Evolutionary conservation across 2,797 vertebrate genomes (phyloP).

Genomic region (Nasua narica): DNA sequence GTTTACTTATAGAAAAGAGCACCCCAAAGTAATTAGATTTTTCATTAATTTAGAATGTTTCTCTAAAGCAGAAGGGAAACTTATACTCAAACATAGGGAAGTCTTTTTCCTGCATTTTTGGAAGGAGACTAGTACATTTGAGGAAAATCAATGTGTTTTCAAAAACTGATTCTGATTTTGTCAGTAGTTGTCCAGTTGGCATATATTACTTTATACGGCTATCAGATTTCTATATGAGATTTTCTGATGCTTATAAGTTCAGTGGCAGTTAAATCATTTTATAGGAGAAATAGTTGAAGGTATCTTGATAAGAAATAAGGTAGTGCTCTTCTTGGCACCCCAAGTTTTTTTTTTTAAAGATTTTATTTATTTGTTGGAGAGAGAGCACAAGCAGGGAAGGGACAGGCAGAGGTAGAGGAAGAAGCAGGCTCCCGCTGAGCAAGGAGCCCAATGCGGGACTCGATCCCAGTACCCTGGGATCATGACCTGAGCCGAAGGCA

Average conservation of each 20-base stretch:
- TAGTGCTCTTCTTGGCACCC: background rate
- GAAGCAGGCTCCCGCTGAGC: too few species aligned
- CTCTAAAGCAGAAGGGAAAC: background rate
- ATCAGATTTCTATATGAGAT: background rate
- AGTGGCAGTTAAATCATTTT: background rate
- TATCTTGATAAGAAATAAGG: background rate
- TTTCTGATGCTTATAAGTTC: background rate
- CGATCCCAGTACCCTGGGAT: too few species aligned
- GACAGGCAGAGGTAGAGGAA: too few species aligned
- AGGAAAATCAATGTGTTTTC: background rate
- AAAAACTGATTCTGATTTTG: conserved; percentile 21
- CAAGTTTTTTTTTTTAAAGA: background rate
- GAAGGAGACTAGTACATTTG: conserved; percentile 32
- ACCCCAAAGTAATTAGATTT: background rate
- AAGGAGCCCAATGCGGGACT: too few species aligned
- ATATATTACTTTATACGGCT: background rate
- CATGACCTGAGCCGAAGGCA: too few species aligned
- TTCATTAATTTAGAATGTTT: conserved; percentile 19
- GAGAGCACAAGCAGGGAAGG: too few species aligned
- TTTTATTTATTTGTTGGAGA: too few species aligned
- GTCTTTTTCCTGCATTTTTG: background rate
- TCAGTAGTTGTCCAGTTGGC: background rate
- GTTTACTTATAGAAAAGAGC: background rate
- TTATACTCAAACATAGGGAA: background rate
- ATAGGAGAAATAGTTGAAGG: background rate